Evolutionary conservation across 2,797 vertebrate species (phyloP), one percentile per base, ranked within the genome.

Genomic region (Mareca penelope): DNA sequence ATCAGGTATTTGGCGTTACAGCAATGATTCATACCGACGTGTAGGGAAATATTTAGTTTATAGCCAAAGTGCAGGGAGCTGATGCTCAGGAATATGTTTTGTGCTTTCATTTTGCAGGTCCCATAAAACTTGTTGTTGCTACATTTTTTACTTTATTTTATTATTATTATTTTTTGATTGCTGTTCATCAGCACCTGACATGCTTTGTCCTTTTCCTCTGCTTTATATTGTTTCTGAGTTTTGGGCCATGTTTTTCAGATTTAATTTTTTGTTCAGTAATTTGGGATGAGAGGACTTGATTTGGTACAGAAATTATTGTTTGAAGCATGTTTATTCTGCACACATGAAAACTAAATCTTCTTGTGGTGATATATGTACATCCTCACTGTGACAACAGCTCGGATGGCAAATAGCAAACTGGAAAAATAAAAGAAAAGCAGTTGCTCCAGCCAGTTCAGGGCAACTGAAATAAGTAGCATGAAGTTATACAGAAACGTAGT

Each of bases 21-120:
- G 0, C 26, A 37, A 5, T 10, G 44, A 6, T 42, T 39, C n/a
- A 2, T 1, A 0, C 53, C 69, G 15, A 1, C 2, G 28, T 1
- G 50, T 29, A 0, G 5, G 40, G 71, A 15, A 39, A 7, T 22
- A 24, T 1, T 42, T 3, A 6, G 35, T 12, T 13, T 1, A 3
- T 4, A 5, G 1, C 76, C 7, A 23, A 23, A 29, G 8, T 5
- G 15, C 44, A 4, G 16, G 80, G 61, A 52, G 75, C 29, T 7
- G 53, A 15, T 21, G 23, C 42, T 75, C 42, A 17, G 0, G 26
- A 35, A 37, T 2, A 0, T 3, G 10, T 33, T 28, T 21, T 28
- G 19, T 22, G 7, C 57, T 8, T 16, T 26, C 57, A 21, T 12
- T 15, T 56, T 60, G 59, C 55, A 44, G 65, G 22, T 13, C 10